Evolutionary conservation across 2,888 invertebrate genomes (phyloP).

Genomic region (Brachypalpus laphriformis): DNA sequence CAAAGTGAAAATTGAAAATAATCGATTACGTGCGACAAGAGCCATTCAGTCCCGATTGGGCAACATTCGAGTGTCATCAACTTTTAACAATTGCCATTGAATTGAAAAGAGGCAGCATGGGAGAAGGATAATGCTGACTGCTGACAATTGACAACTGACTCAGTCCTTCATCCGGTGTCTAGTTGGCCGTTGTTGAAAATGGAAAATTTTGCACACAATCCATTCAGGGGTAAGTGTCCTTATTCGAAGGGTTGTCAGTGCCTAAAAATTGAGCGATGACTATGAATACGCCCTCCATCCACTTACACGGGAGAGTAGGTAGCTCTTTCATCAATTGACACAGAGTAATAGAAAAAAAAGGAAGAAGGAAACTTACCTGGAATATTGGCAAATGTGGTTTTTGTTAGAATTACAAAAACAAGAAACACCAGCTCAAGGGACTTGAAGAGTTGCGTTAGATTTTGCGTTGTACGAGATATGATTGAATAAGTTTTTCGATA

Average conservation of each 20-base stretch:
- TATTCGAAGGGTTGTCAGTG: conserved; percentile 39
- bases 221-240: conserved; percentile 27
- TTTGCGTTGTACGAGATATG: conserved; percentile 73
- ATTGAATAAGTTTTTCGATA: conserved; percentile 64
- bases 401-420: conserved; percentile 79
- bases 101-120: conserved; percentile 20
- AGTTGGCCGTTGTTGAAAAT: conserved; percentile 25
- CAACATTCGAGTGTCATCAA: conserved; percentile 69
- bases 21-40: conserved; percentile 60
- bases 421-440: conserved; percentile 79
- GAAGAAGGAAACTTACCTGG: conserved; percentile 79
- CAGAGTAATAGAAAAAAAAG: background rate
- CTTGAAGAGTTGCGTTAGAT: conserved; percentile 76
- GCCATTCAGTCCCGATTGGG: conserved; percentile 41
- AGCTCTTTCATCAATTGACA: conserved; percentile 5
- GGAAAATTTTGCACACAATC: conserved; percentile 51
- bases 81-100: conserved; percentile 67
- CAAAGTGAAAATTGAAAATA: conserved; percentile 43
- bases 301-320: background rate
- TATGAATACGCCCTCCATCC: background rate
- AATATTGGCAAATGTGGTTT: conserved; percentile 81
- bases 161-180: conserved; percentile 17
- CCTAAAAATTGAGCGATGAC: conserved; percentile 75
- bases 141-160: conserved; percentile 16
- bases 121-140: conserved; percentile 21